phyloP scores from a whole-genome alignment of 1,140 invertebrate species.

The Eueides isabella region DNA sequence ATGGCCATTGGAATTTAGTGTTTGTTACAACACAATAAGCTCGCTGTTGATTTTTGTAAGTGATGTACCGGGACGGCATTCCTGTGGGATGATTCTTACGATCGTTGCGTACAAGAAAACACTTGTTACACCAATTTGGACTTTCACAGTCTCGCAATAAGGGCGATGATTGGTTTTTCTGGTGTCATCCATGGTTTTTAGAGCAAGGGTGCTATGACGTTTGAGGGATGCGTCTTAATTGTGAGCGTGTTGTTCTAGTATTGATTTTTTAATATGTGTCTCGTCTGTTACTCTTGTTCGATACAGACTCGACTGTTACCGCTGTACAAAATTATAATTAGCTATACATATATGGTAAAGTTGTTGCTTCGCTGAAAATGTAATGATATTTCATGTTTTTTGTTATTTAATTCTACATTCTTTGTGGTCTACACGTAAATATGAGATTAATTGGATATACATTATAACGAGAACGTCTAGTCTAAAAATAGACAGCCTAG shows the following conservation, averaged over 20 bases:
- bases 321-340: conserved; percentile 38
- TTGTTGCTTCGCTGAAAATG: not conserved
- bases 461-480: conserved; percentile 1
- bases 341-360: conserved; percentile 19
- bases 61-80: conserved; percentile 42
- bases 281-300: conserved; percentile 44
- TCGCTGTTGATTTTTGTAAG: conserved; percentile 49
- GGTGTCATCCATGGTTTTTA: conserved; percentile 41
- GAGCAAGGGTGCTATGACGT: conserved; percentile 67
- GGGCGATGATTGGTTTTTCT: conserved; percentile 28
- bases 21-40: conserved; percentile 48
- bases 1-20: conserved; percentile 52
- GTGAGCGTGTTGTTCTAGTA: conserved; percentile 70
- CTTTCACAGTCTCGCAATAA: conserved; percentile 24
- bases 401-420: not conserved
- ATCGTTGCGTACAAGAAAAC: conserved; percentile 25
- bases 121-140: conserved; percentile 25
- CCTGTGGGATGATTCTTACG: conserved; percentile 45
- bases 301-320: conserved; percentile 36
- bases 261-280: conserved; percentile 77
- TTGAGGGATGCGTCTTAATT: conserved; percentile 79
- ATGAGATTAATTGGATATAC: conserved; percentile 17
- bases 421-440: not conserved
- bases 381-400: not conserved
- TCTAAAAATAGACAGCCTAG: conserved; percentile 14